Evolutionary conservation across 1,140 invertebrate species (phyloP), one percentile per base, ranked within the genome.

Genomic region (Aricia agestis): DNA sequence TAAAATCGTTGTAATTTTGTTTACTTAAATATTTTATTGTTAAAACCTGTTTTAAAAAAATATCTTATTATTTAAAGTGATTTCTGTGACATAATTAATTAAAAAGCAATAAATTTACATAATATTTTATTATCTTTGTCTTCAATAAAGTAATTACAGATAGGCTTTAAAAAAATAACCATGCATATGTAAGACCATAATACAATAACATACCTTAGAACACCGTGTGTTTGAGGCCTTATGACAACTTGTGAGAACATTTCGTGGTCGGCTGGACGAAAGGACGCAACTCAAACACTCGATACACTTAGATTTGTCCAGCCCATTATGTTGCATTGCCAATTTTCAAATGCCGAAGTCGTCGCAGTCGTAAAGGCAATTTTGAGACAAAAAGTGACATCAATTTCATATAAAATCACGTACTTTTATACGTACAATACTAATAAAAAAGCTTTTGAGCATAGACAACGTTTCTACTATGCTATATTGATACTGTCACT

Each of bases 131-230:
- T 90, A 90, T 89, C 85, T 88, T 90, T 90, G 87, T 90, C 84
- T 90, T 90, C 85, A 87, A 89, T 89, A 90, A 88, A 90, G 86
- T 90, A 90, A 89, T 89, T 90, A 90, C 84, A 90, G 87, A 84
- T 87, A 90, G 88, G 86, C 88, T 87, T 86, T 90, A 90, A 90
- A 90, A 89, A 87, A 89, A 90, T 87, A 90, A 90, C 83, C 85
- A 90, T 90, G 88, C 86, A 86, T 88, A 90, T 87, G 81, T 81
- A 86, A 86, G 82, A 87, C 83, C 82, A 86, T 89, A 87, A 89
- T 87, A 87, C 81, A 86, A 82, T 87, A 82, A 85, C 82, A 89
- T 85, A 86, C 82, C 86, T 80, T 83, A 89, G 79, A 87, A 87
- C 83, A 79, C 84, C 82, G 81, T 82, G 77, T 78, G 79, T 78